A percentile compares a stretch with the other conserved stretches of the same genome.
Conservation (phyloP, 1,140 invertebrate genomes). For the Zaprionus davidi region DNA sequence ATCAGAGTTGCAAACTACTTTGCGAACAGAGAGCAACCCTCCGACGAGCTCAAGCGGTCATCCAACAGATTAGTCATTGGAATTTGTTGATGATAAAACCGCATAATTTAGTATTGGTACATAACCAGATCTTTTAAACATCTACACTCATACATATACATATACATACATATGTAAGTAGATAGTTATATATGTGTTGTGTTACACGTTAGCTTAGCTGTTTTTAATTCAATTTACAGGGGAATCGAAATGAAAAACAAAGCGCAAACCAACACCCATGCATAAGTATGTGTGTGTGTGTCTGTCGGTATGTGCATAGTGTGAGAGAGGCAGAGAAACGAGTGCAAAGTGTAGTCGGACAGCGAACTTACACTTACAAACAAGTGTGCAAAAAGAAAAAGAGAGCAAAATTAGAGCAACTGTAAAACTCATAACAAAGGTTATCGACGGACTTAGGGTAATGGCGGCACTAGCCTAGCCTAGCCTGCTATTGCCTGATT, state of each 20-base stretch:
- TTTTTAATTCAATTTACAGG: constrained; percentile 68
- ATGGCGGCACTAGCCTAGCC: constrained; percentile 14
- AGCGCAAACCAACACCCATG: constrained; percentile 13
- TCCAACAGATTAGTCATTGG: constrained; percentile 3
- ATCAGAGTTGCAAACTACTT: not conserved
- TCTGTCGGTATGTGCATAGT: not conserved
- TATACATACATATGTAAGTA: no score
- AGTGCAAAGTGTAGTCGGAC: constrained; percentile 14
- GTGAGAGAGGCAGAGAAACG: not conserved
- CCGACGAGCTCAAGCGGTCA: not conserved
- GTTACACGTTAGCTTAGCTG: constrained; percentile 27
- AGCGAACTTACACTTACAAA: constrained; percentile 4
- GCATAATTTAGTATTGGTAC: not conserved
- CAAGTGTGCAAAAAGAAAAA: constrained; percentile 22
- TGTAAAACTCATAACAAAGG: constrained; percentile 51
- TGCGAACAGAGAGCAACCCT: not conserved
- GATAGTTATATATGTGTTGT: not conserved
- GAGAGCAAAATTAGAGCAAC: constrained; percentile 43
- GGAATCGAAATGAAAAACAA: constrained; percentile 48
- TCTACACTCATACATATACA: not conserved
- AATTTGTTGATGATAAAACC: not conserved
- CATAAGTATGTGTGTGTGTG: not conserved
- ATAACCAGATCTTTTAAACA: not conserved
- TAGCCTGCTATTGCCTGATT: constrained; percentile 22
- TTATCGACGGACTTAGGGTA: constrained; percentile 39